phyloP scores from a whole-genome alignment of 2,888 invertebrate genomes.

The Eueremaeus valkanovi region DNA sequence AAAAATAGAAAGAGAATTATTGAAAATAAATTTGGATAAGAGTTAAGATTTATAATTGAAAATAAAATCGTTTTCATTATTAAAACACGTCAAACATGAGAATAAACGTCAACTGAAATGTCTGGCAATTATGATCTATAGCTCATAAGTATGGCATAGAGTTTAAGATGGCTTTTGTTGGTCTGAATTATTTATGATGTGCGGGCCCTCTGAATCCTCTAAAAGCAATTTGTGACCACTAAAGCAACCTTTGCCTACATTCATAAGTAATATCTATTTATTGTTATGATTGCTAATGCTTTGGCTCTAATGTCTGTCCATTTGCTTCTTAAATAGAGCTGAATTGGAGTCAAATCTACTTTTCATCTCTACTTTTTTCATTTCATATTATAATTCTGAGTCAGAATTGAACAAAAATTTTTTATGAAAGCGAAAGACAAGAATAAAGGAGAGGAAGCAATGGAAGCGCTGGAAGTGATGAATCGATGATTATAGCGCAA shows the following conservation, averaged over 20 bases:
- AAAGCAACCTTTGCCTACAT: slow-evolving; percentile 17
- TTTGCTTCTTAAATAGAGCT: no score
- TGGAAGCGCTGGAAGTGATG: no score
- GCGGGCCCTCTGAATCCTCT: not conserved
- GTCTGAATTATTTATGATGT: slow-evolving; percentile 21
- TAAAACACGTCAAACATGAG: no score
- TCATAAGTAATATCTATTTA: slow-evolving; percentile 5
- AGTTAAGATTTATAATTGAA: not conserved
- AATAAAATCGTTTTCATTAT: not conserved
- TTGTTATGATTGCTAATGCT: not conserved
- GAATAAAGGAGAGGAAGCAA: not conserved
- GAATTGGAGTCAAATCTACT: not conserved
- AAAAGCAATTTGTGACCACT: slow-evolving; percentile 31
- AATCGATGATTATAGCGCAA: slow-evolving; percentile 19
- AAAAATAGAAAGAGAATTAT: not conserved
- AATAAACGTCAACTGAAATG: not conserved
- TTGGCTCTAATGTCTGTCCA: not conserved
- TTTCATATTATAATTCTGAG: not conserved
- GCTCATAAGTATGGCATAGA: not conserved
- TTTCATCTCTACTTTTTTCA: not conserved
- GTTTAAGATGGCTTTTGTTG: not conserved
- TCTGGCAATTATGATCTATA: not conserved
- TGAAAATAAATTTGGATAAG: no score
- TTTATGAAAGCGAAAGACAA: not conserved
- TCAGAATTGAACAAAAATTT: not conserved